A percentile compares a stretch with the other conserved stretches of the same genome.
phyloP scores from a whole-genome alignment of 1,140 invertebrate genomes.

The Odontomachus brunneus region DNA sequence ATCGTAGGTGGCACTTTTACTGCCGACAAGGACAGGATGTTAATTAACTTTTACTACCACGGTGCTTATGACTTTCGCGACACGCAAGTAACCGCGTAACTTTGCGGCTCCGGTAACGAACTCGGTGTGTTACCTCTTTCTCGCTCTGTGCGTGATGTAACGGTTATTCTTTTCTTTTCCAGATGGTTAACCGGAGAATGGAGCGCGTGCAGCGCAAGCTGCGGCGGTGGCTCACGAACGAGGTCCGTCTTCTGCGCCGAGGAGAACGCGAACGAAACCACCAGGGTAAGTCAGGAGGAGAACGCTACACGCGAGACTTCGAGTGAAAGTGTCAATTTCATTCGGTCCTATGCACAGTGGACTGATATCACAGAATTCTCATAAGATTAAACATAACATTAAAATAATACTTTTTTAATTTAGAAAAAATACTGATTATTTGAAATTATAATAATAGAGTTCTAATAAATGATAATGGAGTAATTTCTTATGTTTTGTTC shows the following conservation, averaged over 20 bases:
- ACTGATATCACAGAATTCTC: too few species aligned
- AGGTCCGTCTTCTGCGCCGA: constrained; percentile 93
- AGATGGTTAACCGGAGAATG: constrained; percentile 97
- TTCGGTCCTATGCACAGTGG: too few species aligned
- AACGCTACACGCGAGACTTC: background rate
- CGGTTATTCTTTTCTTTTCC: constrained; percentile 71
- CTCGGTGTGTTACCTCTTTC: background rate
- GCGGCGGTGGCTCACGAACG: constrained; percentile 92
- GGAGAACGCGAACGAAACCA: constrained; percentile 88
- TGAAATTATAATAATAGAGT: too few species aligned
- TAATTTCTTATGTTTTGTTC: too few species aligned
- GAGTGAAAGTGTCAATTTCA: background rate
- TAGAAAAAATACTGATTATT: too few species aligned
- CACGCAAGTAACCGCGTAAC: constrained; percentile 22
- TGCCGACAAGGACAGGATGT: background rate
- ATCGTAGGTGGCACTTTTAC: background rate
- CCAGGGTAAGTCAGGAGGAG: constrained; percentile 87
- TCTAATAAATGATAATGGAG: too few species aligned
- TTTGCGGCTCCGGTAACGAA: background rate
- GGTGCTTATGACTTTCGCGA: background rate
- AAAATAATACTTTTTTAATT: too few species aligned
- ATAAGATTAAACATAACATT: too few species aligned
- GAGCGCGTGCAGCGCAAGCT: constrained; percentile 93
- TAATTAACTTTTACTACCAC: constrained; percentile 29
- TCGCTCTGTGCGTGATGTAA: constrained; percentile 18